A percentile compares a stretch with the other conserved stretches of the same genome.
Evolutionary conservation across 2,888 invertebrate genomes (phyloP).

Genomic region (Ganaspis brasiliensis): DNA sequence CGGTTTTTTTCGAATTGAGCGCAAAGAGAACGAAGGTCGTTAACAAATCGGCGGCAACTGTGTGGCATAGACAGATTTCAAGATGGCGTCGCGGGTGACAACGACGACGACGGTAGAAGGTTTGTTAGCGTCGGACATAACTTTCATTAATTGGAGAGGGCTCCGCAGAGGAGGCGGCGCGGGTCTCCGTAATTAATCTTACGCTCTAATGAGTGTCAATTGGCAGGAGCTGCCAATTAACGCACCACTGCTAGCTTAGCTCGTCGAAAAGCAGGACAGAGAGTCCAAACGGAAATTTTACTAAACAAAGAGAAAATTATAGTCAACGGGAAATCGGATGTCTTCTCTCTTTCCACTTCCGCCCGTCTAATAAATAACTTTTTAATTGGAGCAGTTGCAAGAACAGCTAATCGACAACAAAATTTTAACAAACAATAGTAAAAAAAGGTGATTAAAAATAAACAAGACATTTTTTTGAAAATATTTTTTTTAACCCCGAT

Average conservation of each 20-base stretch:
- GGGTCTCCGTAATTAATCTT: slow-evolving; percentile 74
- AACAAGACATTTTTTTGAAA: too few species aligned
- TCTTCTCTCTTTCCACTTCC: slow-evolving; percentile 37
- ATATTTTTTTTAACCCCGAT: too few species aligned
- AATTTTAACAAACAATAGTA: neutral
- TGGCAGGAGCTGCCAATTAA: slow-evolving; percentile 76
- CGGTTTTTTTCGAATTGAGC: slow-evolving; percentile 11
- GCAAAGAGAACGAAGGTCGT: slow-evolving; percentile 11
- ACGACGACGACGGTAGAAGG: slow-evolving; percentile 64
- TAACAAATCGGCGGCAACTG: slow-evolving; percentile 59
- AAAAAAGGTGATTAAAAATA: neutral
- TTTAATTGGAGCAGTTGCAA: neutral
- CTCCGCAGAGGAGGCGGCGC: slow-evolving; percentile 65
- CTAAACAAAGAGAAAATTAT: slow-evolving; percentile 34
- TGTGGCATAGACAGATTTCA: slow-evolving; percentile 50
- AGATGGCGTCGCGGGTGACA: slow-evolving; percentile 63
- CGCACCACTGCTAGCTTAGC: slow-evolving; percentile 67
- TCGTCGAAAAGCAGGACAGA: slow-evolving; percentile 59
- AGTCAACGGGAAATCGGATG: slow-evolving; percentile 45
- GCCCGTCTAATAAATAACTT: neutral
- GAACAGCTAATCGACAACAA: too few species aligned
- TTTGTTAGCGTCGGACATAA: slow-evolving; percentile 76
- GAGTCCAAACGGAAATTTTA: slow-evolving; percentile 47
- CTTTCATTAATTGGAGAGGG: slow-evolving; percentile 77
- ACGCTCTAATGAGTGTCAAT: slow-evolving; percentile 76